Base-by-base conservation (phyloP, 2,113 vertebrate genomes). In the Grammomys dolichurus region DNA sequence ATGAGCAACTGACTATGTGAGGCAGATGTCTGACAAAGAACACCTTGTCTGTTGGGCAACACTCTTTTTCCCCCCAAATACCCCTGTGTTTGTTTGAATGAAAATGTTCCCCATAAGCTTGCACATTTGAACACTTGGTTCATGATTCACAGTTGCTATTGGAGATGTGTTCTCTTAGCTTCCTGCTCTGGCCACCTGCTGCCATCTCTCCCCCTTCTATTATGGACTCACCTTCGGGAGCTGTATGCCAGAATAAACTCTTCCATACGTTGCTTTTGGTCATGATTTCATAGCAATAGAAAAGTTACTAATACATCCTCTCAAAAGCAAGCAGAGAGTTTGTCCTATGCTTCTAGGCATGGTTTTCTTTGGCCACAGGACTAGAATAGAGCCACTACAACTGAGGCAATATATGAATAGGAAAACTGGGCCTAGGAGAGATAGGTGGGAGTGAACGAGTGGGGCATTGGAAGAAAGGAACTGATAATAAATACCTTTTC, bases 391-490 rank as follows among this genome's bases (percentile, higher is more conserved):
- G 46, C 73, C 31, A 73, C 5, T 63, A 91, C 4, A 91, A 80
- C 89, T 70, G 54, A 94, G 86, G n/a, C 67, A 36, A 78, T 63
- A 24, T 65, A 65, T 46, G 87, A 77, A 89, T 90, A 94, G 95
- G 76, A 90, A 95, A 93, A 92, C 76, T 36, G n/a, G 81, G 46
- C 8, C 60, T 94, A 86, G 77, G 86, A 72, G 91, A 92, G 58
- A 76, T 72, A 24, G 72, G 7, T 92, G 58, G 46, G 56, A 69
- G 89, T 73, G 73, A 40, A 87, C 67, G 51, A 94, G 60, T 86
- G 73, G 28, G 26, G 22, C 63, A 81, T n/a, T 94, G 19, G 65
- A 67, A 72, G 28, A 76, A 51, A 95, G 54, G 77, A 92, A 43
- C 67, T 78, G 76, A 77, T 77, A 90, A 90, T 81, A 89, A 91